These are phyloP conservation scores for Ichneumoninae sp. DNA, from an alignment of 2,888 invertebrate species.

Conservation along the genomic window DNA sequence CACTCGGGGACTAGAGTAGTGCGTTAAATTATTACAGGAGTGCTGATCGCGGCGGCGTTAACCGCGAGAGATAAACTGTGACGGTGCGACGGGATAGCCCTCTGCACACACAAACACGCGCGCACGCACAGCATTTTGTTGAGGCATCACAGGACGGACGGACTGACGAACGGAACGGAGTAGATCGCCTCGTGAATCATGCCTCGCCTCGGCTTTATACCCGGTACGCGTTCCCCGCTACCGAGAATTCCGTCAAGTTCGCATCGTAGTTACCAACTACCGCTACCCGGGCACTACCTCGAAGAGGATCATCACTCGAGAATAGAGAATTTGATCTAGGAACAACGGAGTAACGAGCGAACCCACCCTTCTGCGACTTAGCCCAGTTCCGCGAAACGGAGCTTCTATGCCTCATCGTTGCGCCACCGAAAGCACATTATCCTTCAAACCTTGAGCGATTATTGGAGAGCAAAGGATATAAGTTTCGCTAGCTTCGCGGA, in stretches of 20 bases:
- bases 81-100: conserved; percentile 23
- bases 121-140: conserved; percentile 1
- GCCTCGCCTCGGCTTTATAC: conserved; percentile 70
- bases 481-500: background rate
- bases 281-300: conserved; percentile 17
- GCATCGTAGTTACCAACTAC: background rate
- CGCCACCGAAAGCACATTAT: background rate
- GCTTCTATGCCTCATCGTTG: background rate
- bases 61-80: conserved; percentile 31
- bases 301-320: conserved; percentile 37
- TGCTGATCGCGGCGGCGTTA: conserved; percentile 46
- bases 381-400: background rate
- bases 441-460: background rate
- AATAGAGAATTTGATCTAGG: conserved; percentile 4
- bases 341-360: conserved; percentile 13
- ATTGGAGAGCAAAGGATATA: background rate
- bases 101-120: background rate
- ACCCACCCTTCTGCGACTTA: conserved; percentile 28
- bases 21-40: conserved; percentile 50
- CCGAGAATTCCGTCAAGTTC: conserved; percentile 69
- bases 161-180: background rate
- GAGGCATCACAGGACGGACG: conserved; percentile 1
- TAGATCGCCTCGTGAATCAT: conserved; percentile 75
- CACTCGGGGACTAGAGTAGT: conserved; percentile 19
- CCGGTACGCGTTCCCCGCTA: conserved; percentile 71